A percentile compares a stretch with the other conserved stretches of the same genome.
These are phyloP conservation scores for Xenopus petersii DNA, from an alignment of 2,797 vertebrate species.

Conservation along the genomic window DNA sequence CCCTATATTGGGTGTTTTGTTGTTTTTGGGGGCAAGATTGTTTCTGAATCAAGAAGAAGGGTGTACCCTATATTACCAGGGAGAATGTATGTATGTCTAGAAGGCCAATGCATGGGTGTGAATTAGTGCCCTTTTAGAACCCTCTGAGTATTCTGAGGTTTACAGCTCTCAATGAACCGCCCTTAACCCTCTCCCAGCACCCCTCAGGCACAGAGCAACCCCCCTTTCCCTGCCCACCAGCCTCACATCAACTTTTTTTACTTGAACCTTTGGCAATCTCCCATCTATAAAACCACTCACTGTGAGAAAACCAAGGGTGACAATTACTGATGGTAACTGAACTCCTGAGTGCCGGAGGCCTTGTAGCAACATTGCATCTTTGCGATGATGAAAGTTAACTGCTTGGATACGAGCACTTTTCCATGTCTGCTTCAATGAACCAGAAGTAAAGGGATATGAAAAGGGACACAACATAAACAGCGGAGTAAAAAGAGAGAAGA, in stretches of 20 bases:
- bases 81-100: no score
- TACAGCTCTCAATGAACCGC: neutral
- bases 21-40: no score
- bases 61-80: no score
- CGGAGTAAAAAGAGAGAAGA: no score
- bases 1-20: no score
- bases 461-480: no score
- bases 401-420: neutral
- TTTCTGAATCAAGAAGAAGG: no score
- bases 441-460: neutral
- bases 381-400: constrained; percentile 4
- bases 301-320: constrained; percentile 1
- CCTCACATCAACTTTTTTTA: neutral
- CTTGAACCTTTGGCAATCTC: neutral
- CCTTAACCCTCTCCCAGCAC: neutral
- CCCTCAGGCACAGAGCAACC: neutral
- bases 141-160: no score
- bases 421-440: neutral
- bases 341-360: neutral
- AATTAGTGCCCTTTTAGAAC: no score
- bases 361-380: neutral
- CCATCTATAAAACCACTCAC: constrained; percentile 13
- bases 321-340: constrained; percentile 25
- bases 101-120: no score
- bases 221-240: neutral